phyloP scores from a whole-genome alignment of 2,797 vertebrate genomes.

The Threskiornis aethiopicus region DNA sequence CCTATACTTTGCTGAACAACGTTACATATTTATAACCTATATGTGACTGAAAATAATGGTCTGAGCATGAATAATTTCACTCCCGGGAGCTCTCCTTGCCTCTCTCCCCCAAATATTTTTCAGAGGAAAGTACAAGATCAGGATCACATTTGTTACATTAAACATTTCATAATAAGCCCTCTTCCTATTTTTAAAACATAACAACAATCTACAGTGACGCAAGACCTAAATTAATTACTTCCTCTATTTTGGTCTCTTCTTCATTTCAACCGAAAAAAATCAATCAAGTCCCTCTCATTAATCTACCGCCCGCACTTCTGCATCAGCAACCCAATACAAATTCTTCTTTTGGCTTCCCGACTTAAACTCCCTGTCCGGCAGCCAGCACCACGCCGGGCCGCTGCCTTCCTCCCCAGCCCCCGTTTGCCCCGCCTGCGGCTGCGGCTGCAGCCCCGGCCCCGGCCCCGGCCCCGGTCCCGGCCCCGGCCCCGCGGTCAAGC shows the following conservation, averaged over 20 bases:
- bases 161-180: neutral
- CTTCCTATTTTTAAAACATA: neutral
- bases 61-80: neutral
- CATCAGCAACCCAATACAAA: neutral
- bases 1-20: neutral
- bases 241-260: neutral
- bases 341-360: neutral
- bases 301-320: neutral
- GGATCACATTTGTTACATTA: neutral
- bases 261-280: neutral
- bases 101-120: neutral
- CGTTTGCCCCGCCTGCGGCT: neutral
- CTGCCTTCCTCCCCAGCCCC: neutral
- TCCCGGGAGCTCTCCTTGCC: neutral
- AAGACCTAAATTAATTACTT: slow-evolving; percentile 33
- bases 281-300: neutral
- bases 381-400: neutral
- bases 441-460: neutral
- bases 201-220: neutral
- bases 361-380: neutral
- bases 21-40: neutral
- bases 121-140: neutral
- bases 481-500: neutral
- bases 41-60: neutral
- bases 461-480: too few species aligned